Base-by-base conservation (phyloP, 2,113 vertebrate species). In the Corythoichthys intestinalis region DNA sequence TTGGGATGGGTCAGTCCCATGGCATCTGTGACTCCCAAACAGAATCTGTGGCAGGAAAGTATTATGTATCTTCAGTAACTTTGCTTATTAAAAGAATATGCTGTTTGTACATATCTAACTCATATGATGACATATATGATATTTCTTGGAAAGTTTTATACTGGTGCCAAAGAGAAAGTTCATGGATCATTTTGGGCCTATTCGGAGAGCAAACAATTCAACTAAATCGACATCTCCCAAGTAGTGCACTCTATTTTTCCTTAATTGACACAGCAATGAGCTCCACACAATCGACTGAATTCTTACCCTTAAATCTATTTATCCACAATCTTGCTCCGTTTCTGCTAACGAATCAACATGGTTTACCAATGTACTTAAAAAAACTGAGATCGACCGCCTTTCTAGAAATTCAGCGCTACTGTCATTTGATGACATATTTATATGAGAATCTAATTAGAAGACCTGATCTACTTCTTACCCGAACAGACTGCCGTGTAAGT, bases 391-490 rank as follows among this genome's bases (percentile, higher is more conserved):
- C 11, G 37, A 61, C 39, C 61, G 47, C 61, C 41, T 63, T 63
- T 11, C 9, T n/a, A n/a, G 61, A 34, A 28, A 47, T 63, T 61
- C 38, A 2, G 39, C 20, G 11, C n/a, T 63, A 15, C 46, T 63
- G 39, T 63, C 47, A 69, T 50, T 57, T 5, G 11, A 63, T 60
- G 73, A 69, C 71, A 65, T 28, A n/a, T 67, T 78, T 61, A 38
- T 47, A 78, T 82, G 65, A 78, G 71, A 81, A 72, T 72, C 71
- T 77, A 79, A 83, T 73, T 70, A 82, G 54, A 71, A 65, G 63
- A 69, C 67, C 66, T 66, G 73, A 66, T 76, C 62, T 59, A 49
- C 64, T 73, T 77, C 65, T 74, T 39, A n/a, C 20, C n/a, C 53
- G 39, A 75, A 74, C 71, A 73, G 72, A 62, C 75, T 66, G 66